phyloP scores from a whole-genome alignment of 2,888 invertebrate species.

The Agelastica alni region DNA sequence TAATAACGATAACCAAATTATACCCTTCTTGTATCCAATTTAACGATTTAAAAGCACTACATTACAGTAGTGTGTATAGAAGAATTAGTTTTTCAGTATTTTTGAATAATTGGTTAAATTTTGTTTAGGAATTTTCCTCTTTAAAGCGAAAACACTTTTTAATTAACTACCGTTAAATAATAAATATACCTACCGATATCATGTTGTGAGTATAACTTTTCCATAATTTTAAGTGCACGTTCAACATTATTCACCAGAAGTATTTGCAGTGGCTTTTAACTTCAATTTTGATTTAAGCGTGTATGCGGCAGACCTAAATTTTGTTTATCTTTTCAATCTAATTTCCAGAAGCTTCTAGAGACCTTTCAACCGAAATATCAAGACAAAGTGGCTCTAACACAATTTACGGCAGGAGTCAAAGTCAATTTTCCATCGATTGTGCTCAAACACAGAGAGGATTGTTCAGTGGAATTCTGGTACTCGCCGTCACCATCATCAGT shows the following conservation, averaged over 20 bases:
- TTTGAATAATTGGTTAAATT: too few species aligned
- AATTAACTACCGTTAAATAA: too few species aligned
- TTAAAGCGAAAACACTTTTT: too few species aligned
- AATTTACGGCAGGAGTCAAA: conserved; percentile 56
- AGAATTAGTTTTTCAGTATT: too few species aligned
- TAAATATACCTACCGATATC: too few species aligned
- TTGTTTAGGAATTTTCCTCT: too few species aligned
- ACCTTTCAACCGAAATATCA: conserved; percentile 36
- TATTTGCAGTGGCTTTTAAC: conserved; percentile 22
- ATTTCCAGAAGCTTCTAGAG: conserved; percentile 31
- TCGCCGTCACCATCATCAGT: conserved; percentile 76
- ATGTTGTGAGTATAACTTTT: too few species aligned
- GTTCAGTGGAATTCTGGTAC: conserved; percentile 69
- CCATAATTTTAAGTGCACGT: not conserved
- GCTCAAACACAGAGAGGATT: conserved; percentile 81
- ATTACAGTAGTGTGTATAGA: too few species aligned
- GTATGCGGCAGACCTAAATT: conserved; percentile 17
- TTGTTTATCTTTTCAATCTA: conserved; percentile 33
- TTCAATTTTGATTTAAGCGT: conserved; percentile 24
- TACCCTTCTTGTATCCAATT: too few species aligned
- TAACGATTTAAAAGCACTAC: too few species aligned
- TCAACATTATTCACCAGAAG: not conserved
- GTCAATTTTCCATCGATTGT: conserved; percentile 80
- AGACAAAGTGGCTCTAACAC: conserved; percentile 44
- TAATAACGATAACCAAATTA: too few species aligned